Percentiles rank a stretch among this genome's conserved stretches.
Evolutionary conservation across 2,113 vertebrate species (phyloP).

Genomic region (Ammodytes dubius): DNA sequence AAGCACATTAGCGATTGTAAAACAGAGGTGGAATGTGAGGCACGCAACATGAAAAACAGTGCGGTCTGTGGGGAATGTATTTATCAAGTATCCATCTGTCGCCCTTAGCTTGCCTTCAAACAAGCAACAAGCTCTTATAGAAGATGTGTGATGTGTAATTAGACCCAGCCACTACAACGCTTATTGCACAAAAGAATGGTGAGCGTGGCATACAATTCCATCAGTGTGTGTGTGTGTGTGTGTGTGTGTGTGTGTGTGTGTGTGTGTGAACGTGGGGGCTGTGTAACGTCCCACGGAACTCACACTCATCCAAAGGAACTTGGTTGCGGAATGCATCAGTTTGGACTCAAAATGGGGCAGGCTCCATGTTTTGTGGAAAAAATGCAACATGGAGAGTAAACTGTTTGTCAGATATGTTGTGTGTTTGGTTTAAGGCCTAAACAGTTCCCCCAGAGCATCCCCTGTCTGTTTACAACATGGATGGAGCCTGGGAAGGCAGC

Average conservation of each 20-base stretch:
- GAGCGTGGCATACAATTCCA: neutral
- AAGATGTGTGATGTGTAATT: slow-evolving; percentile 69
- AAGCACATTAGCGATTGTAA: slow-evolving; percentile 82
- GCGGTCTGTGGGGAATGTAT: slow-evolving; percentile 79
- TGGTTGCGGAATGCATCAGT: slow-evolving; percentile 68
- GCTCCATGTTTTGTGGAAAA: slow-evolving; percentile 74
- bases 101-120: slow-evolving; percentile 72
- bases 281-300: slow-evolving; percentile 28
- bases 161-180: slow-evolving; percentile 57
- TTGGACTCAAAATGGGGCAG: slow-evolving; percentile 66
- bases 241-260: neutral
- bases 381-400: slow-evolving; percentile 80
- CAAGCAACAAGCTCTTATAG: slow-evolving; percentile 64
- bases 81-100: slow-evolving; percentile 83
- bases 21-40: slow-evolving; percentile 81
- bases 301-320: slow-evolving; percentile 48
- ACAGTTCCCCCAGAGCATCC: slow-evolving; percentile 80
- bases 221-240: neutral
- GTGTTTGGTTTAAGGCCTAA: slow-evolving; percentile 86
- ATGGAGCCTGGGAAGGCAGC: slow-evolving; percentile 49
- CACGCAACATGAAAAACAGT: slow-evolving; percentile 82
- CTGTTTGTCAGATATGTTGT: slow-evolving; percentile 84
- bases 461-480: slow-evolving; percentile 77
- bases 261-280: neutral
- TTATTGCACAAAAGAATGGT: neutral